Evolutionary conservation across 2,113 vertebrate species (phyloP), one percentile per base, ranked within the genome.

Genomic region (Chionodraco myersi): DNA sequence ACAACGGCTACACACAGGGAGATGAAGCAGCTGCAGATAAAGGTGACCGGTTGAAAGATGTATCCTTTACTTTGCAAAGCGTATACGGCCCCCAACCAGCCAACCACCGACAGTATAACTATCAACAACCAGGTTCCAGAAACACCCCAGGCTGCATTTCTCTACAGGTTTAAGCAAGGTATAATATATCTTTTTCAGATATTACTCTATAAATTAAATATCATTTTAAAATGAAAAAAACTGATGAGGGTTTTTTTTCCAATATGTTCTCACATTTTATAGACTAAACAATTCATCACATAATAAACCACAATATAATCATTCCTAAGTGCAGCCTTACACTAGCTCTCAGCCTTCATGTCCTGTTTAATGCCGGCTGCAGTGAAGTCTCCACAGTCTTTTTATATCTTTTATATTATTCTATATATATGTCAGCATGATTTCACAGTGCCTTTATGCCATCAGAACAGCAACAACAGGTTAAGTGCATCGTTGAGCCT

Each of bases 361-460:
- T 34, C 10, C 44, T 47, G 34, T 30, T 30, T 30, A 30, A 30
- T 30, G 30, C 30, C 30, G 4, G 30, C 30, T 30, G 30, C 30
- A 30, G 30, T 30, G 30, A 30, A 30, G 30, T 30, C 30, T 30
- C 4, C 30, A 36, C 26, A 41, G 36, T 8, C 6, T 41, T 41
- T 56, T 21, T 21, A 21, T 21, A 21, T 21, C 1, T 21, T 21
- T 21, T 21, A 21, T 21, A 21, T 21, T 21, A 21, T 21, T 21
- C 64, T 61, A 82, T 58, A 54, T 63, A 18, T 60, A 57, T 82
- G 79, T 80, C 86, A 80, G 58, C 59, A 14, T 77, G 66, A 63
- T 77, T 45, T 65, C 41, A 69, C 56, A 9, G 3, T 49, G 45
- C 72, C 72, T 72, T 36, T 0, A 9, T 70, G 41, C 49, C 49